A percentile compares a stretch with the other conserved stretches of the same genome.
Conservation (phyloP, 2,113 vertebrate species). For the Malurus elegans region DNA sequence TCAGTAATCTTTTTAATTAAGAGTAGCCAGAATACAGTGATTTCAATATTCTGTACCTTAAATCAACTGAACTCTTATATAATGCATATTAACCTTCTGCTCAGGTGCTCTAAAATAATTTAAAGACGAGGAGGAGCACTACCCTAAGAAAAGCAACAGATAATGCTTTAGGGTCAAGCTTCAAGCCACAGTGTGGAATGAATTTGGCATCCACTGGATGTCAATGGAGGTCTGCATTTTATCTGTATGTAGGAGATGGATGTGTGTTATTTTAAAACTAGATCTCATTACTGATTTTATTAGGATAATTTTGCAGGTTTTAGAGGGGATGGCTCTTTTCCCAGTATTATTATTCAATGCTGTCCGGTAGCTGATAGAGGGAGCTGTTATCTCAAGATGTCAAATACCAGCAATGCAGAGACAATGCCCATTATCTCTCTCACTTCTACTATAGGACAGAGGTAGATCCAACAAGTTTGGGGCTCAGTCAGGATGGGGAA, state of each 20-base stretch:
- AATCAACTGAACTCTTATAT: neutral
- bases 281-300: neutral
- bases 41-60: neutral
- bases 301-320: neutral
- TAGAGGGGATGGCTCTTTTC: neutral
- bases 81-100: neutral
- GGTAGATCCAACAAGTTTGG: neutral
- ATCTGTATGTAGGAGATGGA: neutral
- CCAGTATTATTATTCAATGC: neutral
- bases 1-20: conserved; percentile 12
- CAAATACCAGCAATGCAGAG: neutral
- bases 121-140: neutral
- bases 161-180: neutral
- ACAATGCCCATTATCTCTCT: neutral
- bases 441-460: neutral
- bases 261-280: neutral
- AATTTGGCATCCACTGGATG: neutral
- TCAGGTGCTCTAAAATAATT: neutral
- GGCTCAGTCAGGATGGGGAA: neutral
- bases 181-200: neutral
- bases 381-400: neutral
- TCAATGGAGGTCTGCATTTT: neutral
- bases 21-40: neutral
- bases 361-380: neutral
- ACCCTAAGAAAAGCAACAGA: neutral